phyloP scores from a whole-genome alignment of 2,113 vertebrate genomes.

The Sphaerodactylus townsendi region DNA sequence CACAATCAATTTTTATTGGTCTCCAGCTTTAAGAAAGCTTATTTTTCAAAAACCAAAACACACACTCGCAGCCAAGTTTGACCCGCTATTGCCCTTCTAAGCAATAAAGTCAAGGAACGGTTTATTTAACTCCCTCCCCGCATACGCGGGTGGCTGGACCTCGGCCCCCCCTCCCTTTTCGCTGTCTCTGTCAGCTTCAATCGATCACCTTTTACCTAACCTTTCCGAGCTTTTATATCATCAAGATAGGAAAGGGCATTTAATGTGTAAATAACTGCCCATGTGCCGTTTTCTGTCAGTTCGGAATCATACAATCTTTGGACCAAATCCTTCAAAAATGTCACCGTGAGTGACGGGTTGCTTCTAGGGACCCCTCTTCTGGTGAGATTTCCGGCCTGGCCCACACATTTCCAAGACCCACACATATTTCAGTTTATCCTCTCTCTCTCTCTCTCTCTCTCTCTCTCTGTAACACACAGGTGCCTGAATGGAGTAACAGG shows the following conservation, averaged over 20 bases:
- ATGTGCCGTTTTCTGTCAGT: slow-evolving; percentile 14
- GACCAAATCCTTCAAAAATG: slow-evolving; percentile 24
- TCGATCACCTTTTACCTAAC: slow-evolving; percentile 16
- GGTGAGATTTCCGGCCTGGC: too few relatives aligned
- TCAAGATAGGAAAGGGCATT: slow-evolving; percentile 5
- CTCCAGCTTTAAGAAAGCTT: neutral
- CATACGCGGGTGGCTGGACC: neutral
- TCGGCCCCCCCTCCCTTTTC: neutral
- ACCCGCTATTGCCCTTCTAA: slow-evolving; percentile 9
- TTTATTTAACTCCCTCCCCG: neutral
- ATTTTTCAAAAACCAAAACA: neutral
- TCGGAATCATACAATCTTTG: slow-evolving; percentile 11
- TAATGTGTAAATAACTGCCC: neutral
- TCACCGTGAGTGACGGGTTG: neutral
- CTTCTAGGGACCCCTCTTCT: neutral
- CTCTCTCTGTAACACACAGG: neutral
- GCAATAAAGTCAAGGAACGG: neutral
- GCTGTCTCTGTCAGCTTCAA: slow-evolving; percentile 5
- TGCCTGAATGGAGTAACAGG: neutral
- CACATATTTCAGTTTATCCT: neutral
- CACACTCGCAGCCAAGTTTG: neutral
- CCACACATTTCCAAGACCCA: neutral
- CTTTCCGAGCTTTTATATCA: slow-evolving; percentile 28
- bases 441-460: neutral
- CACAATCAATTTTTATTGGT: neutral